A percentile compares a stretch with the other conserved stretches of the same genome.
Evolutionary conservation across 2,888 invertebrate genomes (phyloP).

Genomic region (Notodonta dromedarius): DNA sequence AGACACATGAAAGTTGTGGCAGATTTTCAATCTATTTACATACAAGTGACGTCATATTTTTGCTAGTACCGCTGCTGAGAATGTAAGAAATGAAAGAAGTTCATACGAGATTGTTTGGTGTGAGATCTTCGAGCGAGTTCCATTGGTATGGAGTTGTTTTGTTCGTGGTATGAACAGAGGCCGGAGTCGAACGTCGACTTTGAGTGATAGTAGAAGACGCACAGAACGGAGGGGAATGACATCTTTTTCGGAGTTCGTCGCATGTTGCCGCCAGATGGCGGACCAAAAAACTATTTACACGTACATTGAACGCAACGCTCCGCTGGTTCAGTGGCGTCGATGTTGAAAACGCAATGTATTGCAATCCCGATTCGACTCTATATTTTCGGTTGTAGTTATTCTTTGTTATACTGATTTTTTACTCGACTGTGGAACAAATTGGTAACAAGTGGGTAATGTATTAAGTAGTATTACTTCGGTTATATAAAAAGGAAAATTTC

Average conservation of each 20-base stretch:
- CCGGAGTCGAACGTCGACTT: constrained; percentile 47
- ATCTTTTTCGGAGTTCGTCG: constrained; percentile 51
- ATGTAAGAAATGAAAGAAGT: too few species aligned
- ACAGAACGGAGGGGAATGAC: constrained; percentile 59
- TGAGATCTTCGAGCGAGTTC: constrained; percentile 19
- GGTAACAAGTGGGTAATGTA: constrained; percentile 18
- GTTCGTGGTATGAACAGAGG: constrained; percentile 42
- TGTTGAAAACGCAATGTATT: constrained; percentile 35
- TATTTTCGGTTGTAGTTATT: constrained; percentile 10
- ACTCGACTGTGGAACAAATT: constrained; percentile 23
- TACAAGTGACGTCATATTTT: too few species aligned
- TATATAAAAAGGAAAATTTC: constrained; percentile 2
- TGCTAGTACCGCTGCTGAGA: neutral
- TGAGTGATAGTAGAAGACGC: constrained; percentile 53
- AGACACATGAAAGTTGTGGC: too few species aligned
- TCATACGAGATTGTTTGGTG: neutral
- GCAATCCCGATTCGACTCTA: constrained; percentile 11
- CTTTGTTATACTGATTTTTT: constrained; percentile 25
- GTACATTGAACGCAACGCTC: constrained; percentile 37
- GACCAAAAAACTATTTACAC: constrained; percentile 34
- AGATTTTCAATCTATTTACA: too few species aligned
- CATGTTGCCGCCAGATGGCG: constrained; percentile 56
- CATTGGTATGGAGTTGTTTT: constrained; percentile 46
- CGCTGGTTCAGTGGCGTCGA: constrained; percentile 12
- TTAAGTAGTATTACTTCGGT: constrained; percentile 6